Evolutionary conservation across 2,797 vertebrate genomes (phyloP).

Genomic region (Parauchenoglanis punctatus): DNA sequence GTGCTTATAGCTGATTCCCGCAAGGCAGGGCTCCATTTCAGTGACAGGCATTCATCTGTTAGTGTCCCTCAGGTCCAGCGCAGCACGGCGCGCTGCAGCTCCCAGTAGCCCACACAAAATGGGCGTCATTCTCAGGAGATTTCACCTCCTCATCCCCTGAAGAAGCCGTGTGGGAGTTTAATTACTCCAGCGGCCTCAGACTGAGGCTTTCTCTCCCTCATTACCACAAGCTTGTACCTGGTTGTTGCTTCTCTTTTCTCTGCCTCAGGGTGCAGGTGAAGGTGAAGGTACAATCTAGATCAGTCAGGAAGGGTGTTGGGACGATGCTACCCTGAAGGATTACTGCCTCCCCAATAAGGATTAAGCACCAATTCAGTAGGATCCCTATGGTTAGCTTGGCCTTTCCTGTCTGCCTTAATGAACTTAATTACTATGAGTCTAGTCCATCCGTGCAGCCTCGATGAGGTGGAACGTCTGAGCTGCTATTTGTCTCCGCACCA

Average conservation of each 20-base stretch:
- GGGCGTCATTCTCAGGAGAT: conserved; percentile 54
- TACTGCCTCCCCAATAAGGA: conserved; percentile 66
- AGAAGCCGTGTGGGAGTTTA: conserved; percentile 60
- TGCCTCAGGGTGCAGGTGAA: conserved; percentile 24
- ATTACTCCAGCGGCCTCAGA: conserved; percentile 57
- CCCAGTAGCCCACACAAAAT: conserved; percentile 56
- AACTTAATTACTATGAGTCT: conserved; percentile 51
- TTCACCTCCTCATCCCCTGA: conserved; percentile 49
- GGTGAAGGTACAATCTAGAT: conserved; percentile 14
- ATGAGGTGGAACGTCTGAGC: conserved; percentile 49
- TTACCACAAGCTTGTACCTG: conserved; percentile 43
- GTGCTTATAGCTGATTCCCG: conserved; percentile 49
- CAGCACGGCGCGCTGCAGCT: conserved; percentile 29
- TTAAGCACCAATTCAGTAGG: conserved; percentile 57
- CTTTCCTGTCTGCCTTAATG: conserved; percentile 62
- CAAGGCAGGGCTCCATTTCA: conserved; percentile 53
- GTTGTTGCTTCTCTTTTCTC: conserved; percentile 31
- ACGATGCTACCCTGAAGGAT: conserved; percentile 69
- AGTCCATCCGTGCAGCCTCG: conserved; percentile 45
- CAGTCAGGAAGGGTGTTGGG: conserved; percentile 53
- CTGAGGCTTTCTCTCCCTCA: conserved; percentile 39
- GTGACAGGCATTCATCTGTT: conserved; percentile 61
- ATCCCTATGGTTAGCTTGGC: conserved; percentile 57
- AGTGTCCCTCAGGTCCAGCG: conserved; percentile 47
- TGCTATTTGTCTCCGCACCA: conserved; percentile 39